These are phyloP conservation scores for Rhodinocichla rosea DNA, from an alignment of 2,113 vertebrate species.

Conservation along the genomic window DNA sequence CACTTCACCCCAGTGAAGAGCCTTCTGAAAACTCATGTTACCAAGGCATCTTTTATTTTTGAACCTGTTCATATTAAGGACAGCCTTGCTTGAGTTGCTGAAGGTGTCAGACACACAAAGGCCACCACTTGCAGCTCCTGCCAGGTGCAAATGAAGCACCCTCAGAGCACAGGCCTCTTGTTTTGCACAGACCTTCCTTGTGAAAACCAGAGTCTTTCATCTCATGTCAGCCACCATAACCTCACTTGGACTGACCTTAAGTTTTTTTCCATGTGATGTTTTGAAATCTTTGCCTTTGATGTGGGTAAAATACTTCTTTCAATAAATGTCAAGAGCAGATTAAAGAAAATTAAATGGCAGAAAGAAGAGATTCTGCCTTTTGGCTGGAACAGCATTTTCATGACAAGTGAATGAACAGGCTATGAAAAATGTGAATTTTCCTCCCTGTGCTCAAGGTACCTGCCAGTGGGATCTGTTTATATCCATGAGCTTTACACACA, in stretches of 20 bases:
- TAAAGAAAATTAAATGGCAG: slow-evolving; percentile 38
- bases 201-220: background rate
- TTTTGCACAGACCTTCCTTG: background rate
- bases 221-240: background rate
- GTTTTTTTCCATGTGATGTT: background rate
- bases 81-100: background rate
- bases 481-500: background rate
- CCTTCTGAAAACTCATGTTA: background rate
- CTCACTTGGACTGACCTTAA: background rate
- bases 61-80: background rate
- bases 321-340: slow-evolving; percentile 54
- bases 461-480: slow-evolving; percentile 3
- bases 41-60: background rate
- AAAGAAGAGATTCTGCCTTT: slow-evolving; percentile 15
- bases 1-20: background rate
- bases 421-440: slow-evolving; percentile 13
- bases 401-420: background rate
- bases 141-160: background rate
- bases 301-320: background rate
- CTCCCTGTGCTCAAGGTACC: background rate
- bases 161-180: background rate
- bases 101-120: background rate
- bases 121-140: background rate
- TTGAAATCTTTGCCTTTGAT: slow-evolving; percentile 48
- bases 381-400: slow-evolving; percentile 6